Evolutionary conservation across 2,888 invertebrate genomes (phyloP), one percentile per base, ranked within the genome.

Genomic region (Drosophila merina): DNA sequence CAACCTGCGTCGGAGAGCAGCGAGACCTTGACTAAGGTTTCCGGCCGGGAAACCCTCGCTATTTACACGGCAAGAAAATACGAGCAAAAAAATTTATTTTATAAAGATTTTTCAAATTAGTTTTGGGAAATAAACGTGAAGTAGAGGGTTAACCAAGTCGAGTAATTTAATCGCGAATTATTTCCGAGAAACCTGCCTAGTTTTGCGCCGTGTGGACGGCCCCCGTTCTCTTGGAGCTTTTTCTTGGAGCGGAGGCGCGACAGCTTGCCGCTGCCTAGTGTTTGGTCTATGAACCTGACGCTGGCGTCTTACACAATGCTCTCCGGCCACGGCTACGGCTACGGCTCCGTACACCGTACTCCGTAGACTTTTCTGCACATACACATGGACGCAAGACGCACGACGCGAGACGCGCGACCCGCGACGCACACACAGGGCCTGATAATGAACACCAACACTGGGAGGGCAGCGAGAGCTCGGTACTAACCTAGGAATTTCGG

Each of bases 231-330:
- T 12, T 14, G 26, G 38, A 57, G 69, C 63, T 68, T 69, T 57
- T 44, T 50, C 68, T 38, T 36, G 36, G 45, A 33, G 59, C 36
- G 33, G 48, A 68, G 70, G 9, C 67, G 69, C 67, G 69, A 57
- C 69, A 57, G 57, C 48, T 38, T 51, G 74, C 49, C 62, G 68
- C 59, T 79, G 72, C 14, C 25, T 25, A 4, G 25, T 25, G 44
- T 64, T 79, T 58, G 70, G 80, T 69, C 74, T 77, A 64, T 75
- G 72, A 75, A 69, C 68, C 78, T 67, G 58, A 69, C 79, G 51
- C 68, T 62, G 60, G 67, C 56, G 40, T 55, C 66, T 55, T 55
- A 49, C 55, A 66, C 66, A 64, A 50, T 57, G 30, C 58, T 51
- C 42, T 20, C 48, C 28, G 59, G 28, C 48, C 20, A 20, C 20